These are phyloP conservation scores for Cettia cetti DNA, from an alignment of 2,113 vertebrate species.

Conservation along the genomic window DNA sequence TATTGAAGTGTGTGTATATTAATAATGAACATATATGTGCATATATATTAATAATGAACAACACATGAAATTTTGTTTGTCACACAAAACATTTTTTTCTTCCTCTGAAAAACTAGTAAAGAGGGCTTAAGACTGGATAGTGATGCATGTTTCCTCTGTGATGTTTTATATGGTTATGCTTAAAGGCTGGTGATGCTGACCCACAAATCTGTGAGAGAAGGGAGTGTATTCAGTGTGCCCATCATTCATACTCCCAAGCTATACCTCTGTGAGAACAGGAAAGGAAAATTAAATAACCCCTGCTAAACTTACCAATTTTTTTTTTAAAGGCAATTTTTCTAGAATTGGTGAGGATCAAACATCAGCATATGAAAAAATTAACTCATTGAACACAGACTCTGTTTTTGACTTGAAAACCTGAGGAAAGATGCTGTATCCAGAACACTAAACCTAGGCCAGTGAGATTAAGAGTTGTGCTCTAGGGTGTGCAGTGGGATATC, in stretches of 20 bases:
- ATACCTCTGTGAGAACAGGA: neutral
- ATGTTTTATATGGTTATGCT: neutral
- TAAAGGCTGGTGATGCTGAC: neutral
- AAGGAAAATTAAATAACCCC: neutral
- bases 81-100: fast-evolving
- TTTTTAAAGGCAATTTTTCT: neutral
- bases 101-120: neutral
- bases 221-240: neutral
- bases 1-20: neutral
- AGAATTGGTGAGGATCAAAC: neutral
- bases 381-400: neutral
- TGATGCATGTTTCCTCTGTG: neutral
- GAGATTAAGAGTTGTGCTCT: neutral
- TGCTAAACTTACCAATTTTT: neutral
- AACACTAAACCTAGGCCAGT: neutral
- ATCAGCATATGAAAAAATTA: neutral
- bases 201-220: neutral
- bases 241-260: neutral
- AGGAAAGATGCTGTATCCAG: neutral
- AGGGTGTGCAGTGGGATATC: neutral
- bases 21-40: neutral
- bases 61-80: neutral
- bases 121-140: neutral
- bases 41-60: neutral
- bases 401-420: neutral